Evolutionary conservation across 35 echinoderm and acorn worm genomes (phyloP).

Genomic region (Ophioderma brevispina): DNA sequence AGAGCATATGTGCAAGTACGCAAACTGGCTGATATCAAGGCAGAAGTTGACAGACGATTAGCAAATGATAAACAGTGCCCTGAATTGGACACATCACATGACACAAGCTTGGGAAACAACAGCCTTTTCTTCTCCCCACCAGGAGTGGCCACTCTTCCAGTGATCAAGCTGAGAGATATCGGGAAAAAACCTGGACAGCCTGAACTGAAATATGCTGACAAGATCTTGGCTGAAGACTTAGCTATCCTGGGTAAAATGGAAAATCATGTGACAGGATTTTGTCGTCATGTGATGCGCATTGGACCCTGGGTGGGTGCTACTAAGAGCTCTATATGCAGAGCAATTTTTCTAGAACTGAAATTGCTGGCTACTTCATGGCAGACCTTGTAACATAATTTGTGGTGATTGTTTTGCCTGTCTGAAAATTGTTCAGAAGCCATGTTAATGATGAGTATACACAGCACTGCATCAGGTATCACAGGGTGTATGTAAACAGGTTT

Average conservation of each 20-base stretch:
- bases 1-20: conserved; percentile 3
- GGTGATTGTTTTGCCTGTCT: no score
- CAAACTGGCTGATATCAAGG: conserved; percentile 33
- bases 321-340: neutral
- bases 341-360: neutral
- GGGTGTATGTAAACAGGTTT: no score
- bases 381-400: no score
- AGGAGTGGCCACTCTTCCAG: neutral
- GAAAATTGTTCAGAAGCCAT: no score
- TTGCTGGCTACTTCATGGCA: neutral
- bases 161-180: neutral
- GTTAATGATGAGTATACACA: no score
- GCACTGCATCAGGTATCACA: no score
- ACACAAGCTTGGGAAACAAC: neutral
- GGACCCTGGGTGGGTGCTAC: conserved; percentile 35
- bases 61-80: no score
- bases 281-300: conserved; percentile 7
- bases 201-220: neutral
- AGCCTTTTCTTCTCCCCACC: neutral
- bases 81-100: neutral
- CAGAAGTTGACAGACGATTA: neutral
- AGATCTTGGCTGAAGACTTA: conserved; percentile 14
- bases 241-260: neutral
- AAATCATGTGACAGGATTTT: conserved; percentile 25
- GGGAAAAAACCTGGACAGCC: neutral